phyloP scores from a whole-genome alignment of 2,113 vertebrate species.

The Danionella cerebrum region DNA sequence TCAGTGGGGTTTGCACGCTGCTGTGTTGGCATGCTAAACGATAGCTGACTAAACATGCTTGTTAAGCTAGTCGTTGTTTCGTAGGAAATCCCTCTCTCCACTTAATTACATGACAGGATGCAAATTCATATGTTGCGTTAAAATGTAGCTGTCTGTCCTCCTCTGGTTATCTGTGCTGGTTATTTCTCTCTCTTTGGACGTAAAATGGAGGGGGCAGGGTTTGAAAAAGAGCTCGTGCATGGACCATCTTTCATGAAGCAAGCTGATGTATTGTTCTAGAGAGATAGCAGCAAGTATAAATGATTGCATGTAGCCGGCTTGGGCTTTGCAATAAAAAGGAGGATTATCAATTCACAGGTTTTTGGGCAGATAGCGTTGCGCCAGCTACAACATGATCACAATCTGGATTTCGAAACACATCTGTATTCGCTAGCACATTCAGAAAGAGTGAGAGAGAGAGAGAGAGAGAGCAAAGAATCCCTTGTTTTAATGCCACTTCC shows the following conservation, averaged over 20 bases:
- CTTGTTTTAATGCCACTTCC: no score
- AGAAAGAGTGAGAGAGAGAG: background rate
- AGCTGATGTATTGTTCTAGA: slow-evolving; percentile 64
- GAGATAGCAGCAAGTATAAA: slow-evolving; percentile 69
- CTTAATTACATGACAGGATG: slow-evolving; percentile 36
- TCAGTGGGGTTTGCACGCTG: slow-evolving; percentile 81
- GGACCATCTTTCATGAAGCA: slow-evolving; percentile 79
- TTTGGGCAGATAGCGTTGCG: slow-evolving; percentile 72
- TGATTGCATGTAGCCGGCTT: slow-evolving; percentile 76
- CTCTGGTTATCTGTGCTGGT: slow-evolving; percentile 32
- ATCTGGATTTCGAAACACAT: slow-evolving; percentile 34
- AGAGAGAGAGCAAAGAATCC: slow-evolving; percentile 13
- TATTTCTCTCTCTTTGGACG: slow-evolving; percentile 2
- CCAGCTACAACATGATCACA: slow-evolving; percentile 41
- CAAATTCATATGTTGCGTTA: slow-evolving; percentile 29
- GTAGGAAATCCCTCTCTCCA: slow-evolving; percentile 31
- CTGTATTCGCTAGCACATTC: slow-evolving; percentile 34
- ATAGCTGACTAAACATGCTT: slow-evolving; percentile 37
- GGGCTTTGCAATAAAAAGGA: slow-evolving; percentile 82
- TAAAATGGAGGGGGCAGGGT: slow-evolving; percentile 57
- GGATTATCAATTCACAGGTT: slow-evolving; percentile 80
- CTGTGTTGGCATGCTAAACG: slow-evolving; percentile 38
- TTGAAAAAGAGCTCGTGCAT: slow-evolving; percentile 70
- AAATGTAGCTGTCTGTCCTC: slow-evolving; percentile 5
- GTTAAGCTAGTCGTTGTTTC: slow-evolving; percentile 27